Conservation (phyloP, 2,113 vertebrate species). For the Calyptomena viridis region DNA sequence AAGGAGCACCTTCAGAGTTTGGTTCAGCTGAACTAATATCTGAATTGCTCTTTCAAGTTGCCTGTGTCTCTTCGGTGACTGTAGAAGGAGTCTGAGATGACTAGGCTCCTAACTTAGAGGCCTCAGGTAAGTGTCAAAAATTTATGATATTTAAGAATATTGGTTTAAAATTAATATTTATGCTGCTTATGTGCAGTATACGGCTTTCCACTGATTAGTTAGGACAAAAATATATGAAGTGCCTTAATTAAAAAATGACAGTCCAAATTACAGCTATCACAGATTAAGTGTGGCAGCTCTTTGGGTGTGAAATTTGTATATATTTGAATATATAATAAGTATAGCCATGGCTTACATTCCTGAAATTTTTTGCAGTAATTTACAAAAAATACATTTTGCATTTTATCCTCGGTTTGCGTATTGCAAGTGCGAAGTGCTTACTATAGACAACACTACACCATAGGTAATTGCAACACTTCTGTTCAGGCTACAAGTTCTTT, state of each 20-base stretch:
- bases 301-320: not conserved
- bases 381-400: not conserved
- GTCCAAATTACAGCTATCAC: not conserved
- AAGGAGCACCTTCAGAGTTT: not conserved
- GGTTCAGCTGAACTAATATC: slow-evolving; percentile 13
- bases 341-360: not conserved
- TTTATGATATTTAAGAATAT: not conserved
- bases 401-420: not conserved
- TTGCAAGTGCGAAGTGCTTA: not conserved
- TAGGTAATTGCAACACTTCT: not conserved
- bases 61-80: not conserved
- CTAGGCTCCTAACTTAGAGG: not conserved
- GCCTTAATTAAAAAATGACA: not conserved
- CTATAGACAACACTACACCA: not conserved
- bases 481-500: not conserved
- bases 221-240: not conserved
- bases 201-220: not conserved
- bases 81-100: slow-evolving; percentile 2
- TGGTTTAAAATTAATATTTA: not conserved
- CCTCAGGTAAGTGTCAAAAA: slow-evolving; percentile 24
- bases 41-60: slow-evolving; percentile 16
- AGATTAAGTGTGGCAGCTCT: not conserved
- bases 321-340: not conserved
- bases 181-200: not conserved
- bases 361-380: not conserved